These are phyloP conservation scores for Drosophila nigritarsus DNA, from an alignment of 2,888 invertebrate species.

Conservation along the genomic window DNA sequence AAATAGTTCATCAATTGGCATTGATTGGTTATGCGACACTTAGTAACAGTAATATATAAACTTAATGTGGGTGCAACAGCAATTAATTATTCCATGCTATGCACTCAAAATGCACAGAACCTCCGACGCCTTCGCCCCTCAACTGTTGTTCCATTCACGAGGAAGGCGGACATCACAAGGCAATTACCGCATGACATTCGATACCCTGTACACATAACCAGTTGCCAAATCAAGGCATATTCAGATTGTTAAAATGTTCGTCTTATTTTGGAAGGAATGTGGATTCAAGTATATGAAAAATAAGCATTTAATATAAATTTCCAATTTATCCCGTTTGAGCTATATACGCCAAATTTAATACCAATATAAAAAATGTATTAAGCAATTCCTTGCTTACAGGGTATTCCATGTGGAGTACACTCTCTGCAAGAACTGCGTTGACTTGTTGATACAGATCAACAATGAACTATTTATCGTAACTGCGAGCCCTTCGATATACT, in stretches of 20 bases:
- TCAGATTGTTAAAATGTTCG: neutral
- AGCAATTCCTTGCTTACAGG: neutral
- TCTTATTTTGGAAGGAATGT: neutral
- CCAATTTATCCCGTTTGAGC: neutral
- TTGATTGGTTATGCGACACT: constrained; percentile 37
- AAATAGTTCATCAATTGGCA: constrained; percentile 37
- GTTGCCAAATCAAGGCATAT: neutral
- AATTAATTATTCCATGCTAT: constrained; percentile 50
- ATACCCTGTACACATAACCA: neutral
- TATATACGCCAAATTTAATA: neutral
- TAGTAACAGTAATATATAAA: neutral
- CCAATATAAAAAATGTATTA: neutral
- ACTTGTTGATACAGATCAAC: constrained; percentile 19
- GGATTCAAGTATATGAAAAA: neutral
- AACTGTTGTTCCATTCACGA: neutral
- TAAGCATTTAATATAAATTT: neutral
- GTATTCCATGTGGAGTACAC: neutral
- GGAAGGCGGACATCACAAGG: constrained; percentile 37
- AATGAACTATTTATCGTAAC: constrained; percentile 66
- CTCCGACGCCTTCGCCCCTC: neutral
- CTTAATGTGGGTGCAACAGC: constrained; percentile 21
- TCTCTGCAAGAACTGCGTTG: neutral
- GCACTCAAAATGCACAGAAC: constrained; percentile 23
- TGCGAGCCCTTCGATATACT: constrained; percentile 60
- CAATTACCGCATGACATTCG: constrained; percentile 46